These are phyloP conservation scores for Drosophila serrata DNA, from an alignment of 1,140 invertebrate species.

Conservation along the genomic window DNA sequence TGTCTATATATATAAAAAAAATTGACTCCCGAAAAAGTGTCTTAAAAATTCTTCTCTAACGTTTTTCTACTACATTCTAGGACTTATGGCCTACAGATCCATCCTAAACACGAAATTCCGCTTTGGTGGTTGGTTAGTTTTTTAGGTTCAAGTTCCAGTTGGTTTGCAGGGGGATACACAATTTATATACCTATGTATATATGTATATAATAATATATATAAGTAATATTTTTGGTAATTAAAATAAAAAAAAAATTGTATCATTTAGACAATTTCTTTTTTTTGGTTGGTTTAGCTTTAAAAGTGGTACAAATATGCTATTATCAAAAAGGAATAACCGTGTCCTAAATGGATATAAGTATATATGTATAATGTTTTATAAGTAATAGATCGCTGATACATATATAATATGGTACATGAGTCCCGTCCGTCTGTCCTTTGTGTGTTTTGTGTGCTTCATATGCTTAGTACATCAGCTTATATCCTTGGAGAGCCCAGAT, in stretches of 20 bases:
- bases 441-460: constrained; percentile 11
- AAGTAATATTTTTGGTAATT: constrained; percentile 12
- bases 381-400: constrained; percentile 54
- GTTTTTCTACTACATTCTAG: constrained; percentile 48
- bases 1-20: constrained; percentile 33
- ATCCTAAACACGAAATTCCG: constrained; percentile 9
- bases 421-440: constrained; percentile 23
- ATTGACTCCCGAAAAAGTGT: constrained; percentile 45
- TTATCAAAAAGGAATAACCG: constrained; percentile 73
- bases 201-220: constrained; percentile 10
- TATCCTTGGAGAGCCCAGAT: constrained; percentile 17
- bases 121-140: constrained; percentile 35
- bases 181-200: constrained; percentile 21
- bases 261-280: constrained; percentile 39
- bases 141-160: constrained; percentile 27
- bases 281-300: constrained; percentile 26
- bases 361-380: constrained; percentile 39
- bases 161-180: constrained; percentile 26
- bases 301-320: constrained; percentile 72
- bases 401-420: constrained; percentile 38
- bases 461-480: neutral
- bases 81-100: constrained; percentile 35
- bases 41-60: constrained; percentile 49
- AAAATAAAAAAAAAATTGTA: constrained; percentile 56
- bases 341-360: constrained; percentile 57